Evolutionary conservation across 2,113 vertebrate species (phyloP), one percentile per base, ranked within the genome.

Genomic region (Psilopogon haemacephalus): DNA sequence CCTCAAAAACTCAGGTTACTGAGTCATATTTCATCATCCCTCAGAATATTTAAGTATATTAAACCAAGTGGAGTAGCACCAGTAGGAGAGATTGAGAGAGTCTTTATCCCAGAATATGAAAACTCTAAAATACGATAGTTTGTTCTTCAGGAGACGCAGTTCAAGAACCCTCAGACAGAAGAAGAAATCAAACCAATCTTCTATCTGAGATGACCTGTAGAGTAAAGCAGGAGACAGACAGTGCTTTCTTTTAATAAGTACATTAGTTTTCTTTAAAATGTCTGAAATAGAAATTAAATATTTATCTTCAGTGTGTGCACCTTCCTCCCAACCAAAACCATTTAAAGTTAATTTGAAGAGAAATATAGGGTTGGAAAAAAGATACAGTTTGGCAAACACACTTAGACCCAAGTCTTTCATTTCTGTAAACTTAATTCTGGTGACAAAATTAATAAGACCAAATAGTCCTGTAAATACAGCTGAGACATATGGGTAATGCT

Each of bases 401-500:
- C 28, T 24, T 74, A 46, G 42, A 42, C 15, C n/a, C 27, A 64
- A 70, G 32, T 74, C 42, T 89, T 79, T 88, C 32, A 68, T 91
- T 89, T 88, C 65, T 3, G 2, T 52, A 91, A 82, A 63, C 83
- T 69, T 95, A 30, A 80, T 95, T 84, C 85, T 52, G 38, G 60
- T 44, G 77, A 87, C 37, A 91, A 74, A 90, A 90, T n/a, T 24
- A 73, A 37, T 91, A 74, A 91, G 74, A 89, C 50, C 86, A 78
- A 93, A 92, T 87, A 90, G 50, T 67, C 55, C 50, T 87, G 88
- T 58, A 93, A 88, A 95, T 88, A 55, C 44, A 55, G 59, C 13
- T 32, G 89, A 90, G 75, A 93, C 89, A n/a, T 89, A 84, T 16
- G 32, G 73, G 44, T 79, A 71, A 48, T 94, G 86, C 89, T 96